Percentiles rank a stretch among this genome's conserved stretches.
These are phyloP conservation scores for Congeria kusceri DNA, from an alignment of 2,888 invertebrate genomes.

Conservation along the genomic window DNA sequence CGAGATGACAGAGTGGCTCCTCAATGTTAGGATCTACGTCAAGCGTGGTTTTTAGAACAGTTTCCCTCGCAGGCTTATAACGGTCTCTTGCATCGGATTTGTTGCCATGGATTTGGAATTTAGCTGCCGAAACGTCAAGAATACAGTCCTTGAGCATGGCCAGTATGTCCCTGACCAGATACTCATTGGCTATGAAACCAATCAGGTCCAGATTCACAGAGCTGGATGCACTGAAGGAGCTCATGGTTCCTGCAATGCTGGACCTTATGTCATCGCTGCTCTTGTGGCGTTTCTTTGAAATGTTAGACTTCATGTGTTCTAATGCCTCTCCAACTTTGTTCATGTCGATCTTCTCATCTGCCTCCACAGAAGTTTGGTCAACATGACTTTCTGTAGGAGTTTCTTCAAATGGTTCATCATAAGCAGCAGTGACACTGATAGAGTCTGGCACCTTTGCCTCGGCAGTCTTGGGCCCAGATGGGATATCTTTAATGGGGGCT, in stretches of 20 bases:
- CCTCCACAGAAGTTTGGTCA: background rate
- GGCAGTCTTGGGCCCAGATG: slow-evolving; percentile 13
- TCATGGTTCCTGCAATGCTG: slow-evolving; percentile 57
- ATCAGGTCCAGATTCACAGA: slow-evolving; percentile 61
- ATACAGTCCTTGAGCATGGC: slow-evolving; percentile 79
- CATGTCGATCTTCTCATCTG: slow-evolving; percentile 20
- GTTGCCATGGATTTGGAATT: slow-evolving; percentile 71
- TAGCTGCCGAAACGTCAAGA: slow-evolving; percentile 75
- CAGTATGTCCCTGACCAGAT: slow-evolving; percentile 80
- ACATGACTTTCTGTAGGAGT: slow-evolving; percentile 6
- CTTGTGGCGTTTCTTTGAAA: slow-evolving; percentile 9
- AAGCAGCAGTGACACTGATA: slow-evolving; percentile 40
- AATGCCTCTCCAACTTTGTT: slow-evolving; percentile 45
- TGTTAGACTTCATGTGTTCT: slow-evolving; percentile 38
- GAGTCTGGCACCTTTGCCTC: background rate
- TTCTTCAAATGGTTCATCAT: slow-evolving; percentile 73
- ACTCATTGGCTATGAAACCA: slow-evolving; percentile 80
- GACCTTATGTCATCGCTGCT: slow-evolving; percentile 27
- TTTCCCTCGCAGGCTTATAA: slow-evolving; percentile 39
- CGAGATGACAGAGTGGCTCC: slow-evolving; percentile 67
- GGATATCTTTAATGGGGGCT: slow-evolving; percentile 42
- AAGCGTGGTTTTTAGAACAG: slow-evolving; percentile 19
- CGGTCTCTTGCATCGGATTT: slow-evolving; percentile 55
- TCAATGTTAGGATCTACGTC: slow-evolving; percentile 69
- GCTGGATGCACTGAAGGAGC: slow-evolving; percentile 66